Percentiles rank a stretch among this genome's conserved stretches.
Conservation (phyloP, 2,888 invertebrate species). For the Phaonia tiefii region DNA sequence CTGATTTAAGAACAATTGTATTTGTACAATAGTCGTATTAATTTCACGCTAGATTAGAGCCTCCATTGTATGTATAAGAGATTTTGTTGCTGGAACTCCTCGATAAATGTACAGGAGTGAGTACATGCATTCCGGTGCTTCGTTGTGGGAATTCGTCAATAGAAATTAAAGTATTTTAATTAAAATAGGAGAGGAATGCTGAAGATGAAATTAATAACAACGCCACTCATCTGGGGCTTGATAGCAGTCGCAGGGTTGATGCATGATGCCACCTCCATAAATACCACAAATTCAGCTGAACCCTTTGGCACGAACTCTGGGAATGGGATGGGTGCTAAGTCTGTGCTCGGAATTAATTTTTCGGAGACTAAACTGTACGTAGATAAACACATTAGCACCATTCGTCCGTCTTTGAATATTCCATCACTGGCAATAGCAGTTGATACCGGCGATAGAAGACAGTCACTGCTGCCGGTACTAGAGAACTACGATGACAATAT, state of each 20-base stretch:
- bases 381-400: slow-evolving; percentile 27
- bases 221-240: slow-evolving; percentile 8
- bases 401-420: background rate
- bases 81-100: background rate
- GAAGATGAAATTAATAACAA: slow-evolving; percentile 25
- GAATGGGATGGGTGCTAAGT: slow-evolving; percentile 3
- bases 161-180: slow-evolving; percentile 33
- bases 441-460: slow-evolving; percentile 12
- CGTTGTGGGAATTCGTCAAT: slow-evolving; percentile 25
- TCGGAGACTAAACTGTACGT: slow-evolving; percentile 33
- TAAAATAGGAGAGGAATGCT: slow-evolving; percentile 6
- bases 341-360: slow-evolving; percentile 16
- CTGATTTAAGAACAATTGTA: slow-evolving; percentile 5
- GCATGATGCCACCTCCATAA: slow-evolving; percentile 20
- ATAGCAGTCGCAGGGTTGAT: no score
- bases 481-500: slow-evolving; percentile 51
- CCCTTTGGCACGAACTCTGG: background rate
- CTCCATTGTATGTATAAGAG: no score
- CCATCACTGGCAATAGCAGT: background rate
- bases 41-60: slow-evolving; percentile 76
- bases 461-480: slow-evolving; percentile 7
- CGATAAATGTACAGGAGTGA: background rate
- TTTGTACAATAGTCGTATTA: slow-evolving; percentile 70
- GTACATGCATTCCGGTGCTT: slow-evolving; percentile 19
- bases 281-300: background rate